Evolutionary conservation across 2,888 invertebrate genomes (phyloP), one percentile per base, ranked within the genome.

Genomic region (Caradrina kadenii): DNA sequence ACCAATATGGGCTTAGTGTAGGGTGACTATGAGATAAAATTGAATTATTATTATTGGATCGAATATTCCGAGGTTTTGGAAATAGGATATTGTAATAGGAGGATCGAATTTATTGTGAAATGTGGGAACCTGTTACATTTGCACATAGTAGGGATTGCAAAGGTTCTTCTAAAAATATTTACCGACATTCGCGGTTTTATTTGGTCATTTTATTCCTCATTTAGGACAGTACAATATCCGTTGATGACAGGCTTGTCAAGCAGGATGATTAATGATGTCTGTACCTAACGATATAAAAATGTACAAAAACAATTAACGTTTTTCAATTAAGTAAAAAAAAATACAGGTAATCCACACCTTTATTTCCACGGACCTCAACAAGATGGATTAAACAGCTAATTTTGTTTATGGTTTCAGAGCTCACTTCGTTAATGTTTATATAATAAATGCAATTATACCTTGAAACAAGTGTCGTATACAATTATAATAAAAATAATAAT

Each of bases 1-100:
- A 92, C 92, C 92, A 92, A 94, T 93, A 93, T 88, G 89, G 87
- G 90, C 87, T 91, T 92, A 89, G 70, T 53, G 83, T 87, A 88
- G 90, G 91, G 91, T 88, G 86, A 83, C 90, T 87, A 89, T 79
- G 72, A 69, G 21, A 63, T 35, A 19, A 65, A 78, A 71, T 71
- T 74, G 21, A 67, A 69, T 69, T 60, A 60, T 64, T 63, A 69
- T 59, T 63, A 48, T 61, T 50, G 0, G 0, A 58, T 55, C 3
- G 4, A 19, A 53, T n/a, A 62, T 62, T 53, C 19, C 0, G 39
- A 53, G 15, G 1, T 61, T 61, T 59, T 26, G 7, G 49, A 11
- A 56, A 68, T n/a, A 22, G 7, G 11, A 56, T 26, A 58, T 26
- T 48, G 1, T 39, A 39, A 49, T 6, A 17, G 7, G 67, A 17